Evolutionary conservation across 2,113 vertebrate species (phyloP).

Genomic region (Lichenostomus cassidix): DNA sequence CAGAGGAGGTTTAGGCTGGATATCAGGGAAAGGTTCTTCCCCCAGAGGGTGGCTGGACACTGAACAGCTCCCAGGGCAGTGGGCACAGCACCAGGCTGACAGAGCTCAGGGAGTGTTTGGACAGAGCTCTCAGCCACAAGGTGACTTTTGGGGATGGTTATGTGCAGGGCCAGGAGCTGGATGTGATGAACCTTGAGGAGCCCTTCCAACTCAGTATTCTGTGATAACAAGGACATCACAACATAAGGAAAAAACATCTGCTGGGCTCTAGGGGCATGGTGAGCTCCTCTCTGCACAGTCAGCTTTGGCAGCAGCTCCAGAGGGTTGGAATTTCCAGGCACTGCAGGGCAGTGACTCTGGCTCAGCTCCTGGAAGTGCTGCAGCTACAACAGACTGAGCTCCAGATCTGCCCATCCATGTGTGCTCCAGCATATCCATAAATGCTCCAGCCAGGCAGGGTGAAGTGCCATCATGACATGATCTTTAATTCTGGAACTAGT

Average conservation of each 20-base stretch:
- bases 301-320: background rate
- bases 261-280: background rate
- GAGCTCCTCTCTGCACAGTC: background rate
- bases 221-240: background rate
- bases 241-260: background rate
- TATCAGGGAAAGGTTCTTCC: background rate
- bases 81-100: background rate
- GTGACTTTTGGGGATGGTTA: background rate
- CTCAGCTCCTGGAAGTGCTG: background rate
- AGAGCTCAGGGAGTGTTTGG: background rate
- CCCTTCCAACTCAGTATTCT: background rate
- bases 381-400: accelerated
- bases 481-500: background rate
- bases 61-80: background rate
- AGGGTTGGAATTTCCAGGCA: background rate
- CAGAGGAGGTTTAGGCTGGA: background rate
- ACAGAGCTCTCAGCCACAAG: background rate
- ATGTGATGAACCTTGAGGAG: background rate
- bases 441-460: background rate
- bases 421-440: background rate
- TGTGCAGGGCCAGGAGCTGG: background rate
- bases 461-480: background rate
- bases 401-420: background rate
- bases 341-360: background rate
- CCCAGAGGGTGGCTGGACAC: background rate